Percentiles rank a stretch among this genome's conserved stretches.
phyloP scores from a whole-genome alignment of 2,113 vertebrate species.

The Pseudorectes ferrugineus region DNA sequence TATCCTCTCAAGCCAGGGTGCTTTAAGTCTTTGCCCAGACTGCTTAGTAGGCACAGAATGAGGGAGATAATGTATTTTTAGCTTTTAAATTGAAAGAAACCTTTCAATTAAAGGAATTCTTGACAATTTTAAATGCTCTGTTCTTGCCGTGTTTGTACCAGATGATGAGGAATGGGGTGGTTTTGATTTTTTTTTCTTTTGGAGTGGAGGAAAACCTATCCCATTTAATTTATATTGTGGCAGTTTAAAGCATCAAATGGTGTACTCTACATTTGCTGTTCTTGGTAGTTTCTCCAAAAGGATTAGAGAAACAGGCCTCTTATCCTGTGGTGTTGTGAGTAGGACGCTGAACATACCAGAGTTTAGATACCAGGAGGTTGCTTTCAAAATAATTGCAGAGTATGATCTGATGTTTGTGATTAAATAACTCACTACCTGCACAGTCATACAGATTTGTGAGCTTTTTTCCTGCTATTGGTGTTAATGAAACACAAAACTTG shows the following conservation, averaged over 20 bases:
- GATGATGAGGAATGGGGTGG: neutral
- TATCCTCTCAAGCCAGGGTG: neutral
- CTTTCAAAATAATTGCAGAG: neutral
- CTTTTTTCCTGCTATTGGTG: neutral
- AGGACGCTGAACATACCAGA: neutral
- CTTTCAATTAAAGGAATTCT: neutral
- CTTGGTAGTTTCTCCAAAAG: neutral
- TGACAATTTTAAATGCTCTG: neutral
- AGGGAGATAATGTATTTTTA: neutral
- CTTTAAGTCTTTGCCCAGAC: slow-evolving; percentile 12
- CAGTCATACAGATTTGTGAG: neutral
- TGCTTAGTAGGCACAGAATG: neutral
- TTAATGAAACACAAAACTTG: neutral
- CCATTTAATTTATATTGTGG: neutral
- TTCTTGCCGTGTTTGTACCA: neutral
- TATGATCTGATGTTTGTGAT: neutral
- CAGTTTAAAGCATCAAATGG: neutral
- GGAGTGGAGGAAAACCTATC: neutral
- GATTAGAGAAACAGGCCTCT: neutral
- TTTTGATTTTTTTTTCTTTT: neutral
- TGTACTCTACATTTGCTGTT: neutral
- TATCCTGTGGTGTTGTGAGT: neutral
- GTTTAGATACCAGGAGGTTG: neutral
- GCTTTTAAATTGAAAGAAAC: neutral
- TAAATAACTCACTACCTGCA: neutral